Percentiles rank a stretch among this genome's conserved stretches.
Evolutionary conservation across 1,140 invertebrate genomes (phyloP).

Genomic region (Apocrypta bakeri): DNA sequence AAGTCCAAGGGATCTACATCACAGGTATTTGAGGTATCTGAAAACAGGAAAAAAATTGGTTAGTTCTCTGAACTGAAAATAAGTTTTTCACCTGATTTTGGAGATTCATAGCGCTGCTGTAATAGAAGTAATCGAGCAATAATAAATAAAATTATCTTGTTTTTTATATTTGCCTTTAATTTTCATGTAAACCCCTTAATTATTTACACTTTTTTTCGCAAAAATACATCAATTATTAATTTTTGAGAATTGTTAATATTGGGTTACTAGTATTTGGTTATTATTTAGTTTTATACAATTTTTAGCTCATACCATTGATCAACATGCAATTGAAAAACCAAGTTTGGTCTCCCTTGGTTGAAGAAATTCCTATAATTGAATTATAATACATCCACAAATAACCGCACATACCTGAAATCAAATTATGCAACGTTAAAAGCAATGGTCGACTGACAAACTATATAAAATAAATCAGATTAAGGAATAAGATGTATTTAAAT

Average conservation of each 20-base stretch:
- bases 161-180: too few relatives aligned
- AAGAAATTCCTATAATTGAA: too few relatives aligned
- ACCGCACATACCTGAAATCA: background rate
- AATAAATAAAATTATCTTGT: background rate
- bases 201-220: too few relatives aligned
- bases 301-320: too few relatives aligned
- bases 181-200: too few relatives aligned
- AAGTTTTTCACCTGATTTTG: background rate
- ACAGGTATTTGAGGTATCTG: background rate
- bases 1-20: background rate
- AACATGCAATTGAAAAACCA: too few relatives aligned
- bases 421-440: constrained; percentile 2
- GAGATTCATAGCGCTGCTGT: background rate
- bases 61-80: background rate
- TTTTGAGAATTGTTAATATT: too few relatives aligned
- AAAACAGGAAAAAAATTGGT: background rate
- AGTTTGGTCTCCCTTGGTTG: too few relatives aligned
- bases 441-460: background rate
- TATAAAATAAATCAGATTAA: background rate
- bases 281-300: too few relatives aligned
- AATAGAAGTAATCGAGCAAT: too few relatives aligned
- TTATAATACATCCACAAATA: background rate
- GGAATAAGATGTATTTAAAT: background rate
- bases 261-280: too few relatives aligned
- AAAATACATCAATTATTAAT: too few relatives aligned